These are phyloP conservation scores for Pelodytes ibericus DNA, from an alignment of 2,797 vertebrate genomes.

Conservation along the genomic window DNA sequence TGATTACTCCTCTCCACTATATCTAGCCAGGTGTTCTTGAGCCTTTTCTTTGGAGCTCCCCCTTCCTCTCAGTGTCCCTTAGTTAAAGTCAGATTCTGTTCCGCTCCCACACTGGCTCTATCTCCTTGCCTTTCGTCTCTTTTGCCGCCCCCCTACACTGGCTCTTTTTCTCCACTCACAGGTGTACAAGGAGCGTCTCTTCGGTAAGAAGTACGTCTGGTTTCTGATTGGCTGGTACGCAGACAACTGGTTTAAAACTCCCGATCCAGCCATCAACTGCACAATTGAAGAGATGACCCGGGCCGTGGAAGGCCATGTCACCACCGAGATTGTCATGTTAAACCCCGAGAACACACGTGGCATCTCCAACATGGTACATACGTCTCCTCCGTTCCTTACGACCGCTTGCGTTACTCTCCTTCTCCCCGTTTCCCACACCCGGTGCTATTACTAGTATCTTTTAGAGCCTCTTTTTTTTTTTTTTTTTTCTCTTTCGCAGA, in stretches of 20 bases:
- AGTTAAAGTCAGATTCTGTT: too few species aligned
- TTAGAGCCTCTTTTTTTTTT: too few species aligned
- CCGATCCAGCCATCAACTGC: conserved; percentile 93
- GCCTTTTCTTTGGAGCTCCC: too few species aligned
- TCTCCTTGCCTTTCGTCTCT: too few species aligned
- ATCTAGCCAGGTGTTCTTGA: too few species aligned
- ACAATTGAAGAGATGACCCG: conserved; percentile 94
- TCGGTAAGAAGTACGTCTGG: conserved; percentile 95
- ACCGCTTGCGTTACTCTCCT: not conserved
- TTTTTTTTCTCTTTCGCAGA: conserved; percentile 67
- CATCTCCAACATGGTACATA: conserved; percentile 90
- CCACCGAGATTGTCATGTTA: conserved; percentile 96
- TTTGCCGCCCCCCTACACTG: not conserved
- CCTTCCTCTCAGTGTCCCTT: too few species aligned
- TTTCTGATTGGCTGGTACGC: conserved; percentile 97
- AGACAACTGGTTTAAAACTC: conserved; percentile 96
- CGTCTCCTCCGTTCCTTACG: not conserved
- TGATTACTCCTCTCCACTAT: too few species aligned
- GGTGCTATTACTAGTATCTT: not conserved
- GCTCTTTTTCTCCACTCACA: conserved; percentile 57
- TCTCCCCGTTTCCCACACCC: not conserved
- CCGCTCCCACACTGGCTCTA: too few species aligned
- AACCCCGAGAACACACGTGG: conserved; percentile 92
- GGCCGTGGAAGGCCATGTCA: conserved; percentile 93
- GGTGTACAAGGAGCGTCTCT: conserved; percentile 96